Base-by-base conservation (phyloP, 2,888 invertebrate genomes). In the Drosophila parthenogenetica region DNA sequence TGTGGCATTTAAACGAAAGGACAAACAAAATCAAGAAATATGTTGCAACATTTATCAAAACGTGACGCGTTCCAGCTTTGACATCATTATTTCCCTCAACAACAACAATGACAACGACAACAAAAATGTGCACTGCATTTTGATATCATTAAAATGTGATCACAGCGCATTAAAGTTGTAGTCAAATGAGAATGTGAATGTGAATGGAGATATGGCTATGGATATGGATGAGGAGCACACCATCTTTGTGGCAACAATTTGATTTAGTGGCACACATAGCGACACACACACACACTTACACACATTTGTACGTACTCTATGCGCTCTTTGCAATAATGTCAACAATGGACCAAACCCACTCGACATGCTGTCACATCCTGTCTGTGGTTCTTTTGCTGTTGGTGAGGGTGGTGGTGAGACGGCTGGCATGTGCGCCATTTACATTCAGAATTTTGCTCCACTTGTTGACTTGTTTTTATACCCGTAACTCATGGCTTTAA, bases 81-180 rank as follows among this genome's bases (percentile, higher is more conserved):
- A 57, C 72, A 72, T 72, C 69, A 72, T 69, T 65, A 69, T 69
- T 60, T 49, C 39, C 17, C 32, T 19, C 14, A 42, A 42, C 35
- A 45, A 13, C 43, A 40, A 37, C 39, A 17, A 3, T 43, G 45
- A 37, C 49, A 57, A 57, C 42, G 60, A 32, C 32, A 40, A 32
- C 51, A 59, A 53, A 54, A 74, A 67, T 54, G 62, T 72, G 64
- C 72, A 84, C 55, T 89, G 87, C 81, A 82, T 89, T 83, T 83
- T 54, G 77, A 77, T 79, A 71, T 85, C 90, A 89, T 89, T 88
- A 89, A 89, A 89, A 90, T 85, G 90, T 83, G 90, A 89, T 89
- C 89, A 89, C 87, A 45, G 77, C 79, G 78, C 71, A 89, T 81
- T 82, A 85, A 88, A 89, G 87, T 79, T 69, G 73, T 81, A 81